These are phyloP conservation scores for Lissocephala sabroskyi DNA, from an alignment of 2,888 invertebrate genomes.

Conservation along the genomic window DNA sequence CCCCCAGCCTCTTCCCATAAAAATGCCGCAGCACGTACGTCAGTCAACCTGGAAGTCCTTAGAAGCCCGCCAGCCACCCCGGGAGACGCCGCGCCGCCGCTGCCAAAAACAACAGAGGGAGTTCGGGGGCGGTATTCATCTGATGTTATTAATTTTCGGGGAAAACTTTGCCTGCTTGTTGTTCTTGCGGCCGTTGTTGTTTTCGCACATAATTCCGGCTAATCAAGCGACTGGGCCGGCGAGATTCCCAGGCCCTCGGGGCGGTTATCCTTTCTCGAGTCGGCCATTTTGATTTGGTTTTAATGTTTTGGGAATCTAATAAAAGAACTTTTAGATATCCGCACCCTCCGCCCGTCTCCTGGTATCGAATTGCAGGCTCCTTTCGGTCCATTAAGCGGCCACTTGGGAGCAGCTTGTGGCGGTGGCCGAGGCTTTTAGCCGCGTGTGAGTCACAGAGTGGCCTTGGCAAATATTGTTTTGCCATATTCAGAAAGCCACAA, in stretches of 20 bases:
- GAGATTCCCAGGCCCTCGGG: too few species aligned
- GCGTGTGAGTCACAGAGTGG: slow-evolving; percentile 26
- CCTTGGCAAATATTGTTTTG: slow-evolving; percentile 54
- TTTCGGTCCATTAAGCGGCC: too few species aligned
- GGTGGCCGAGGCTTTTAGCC: slow-evolving; percentile 51
- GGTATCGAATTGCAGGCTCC: too few species aligned
- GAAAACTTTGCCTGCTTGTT: slow-evolving; percentile 33
- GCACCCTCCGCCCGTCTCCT: slow-evolving; percentile 11
- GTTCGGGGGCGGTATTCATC: too few species aligned
- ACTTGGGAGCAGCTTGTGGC: slow-evolving; percentile 18
- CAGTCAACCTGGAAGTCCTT: slow-evolving; percentile 57
- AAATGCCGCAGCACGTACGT: slow-evolving; percentile 64
- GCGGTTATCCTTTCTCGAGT: too few species aligned
- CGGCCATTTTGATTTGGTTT: slow-evolving; percentile 50
- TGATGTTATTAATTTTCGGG: slow-evolving; percentile 56
- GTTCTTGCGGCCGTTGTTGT: slow-evolving; percentile 20
- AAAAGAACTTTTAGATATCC: too few species aligned
- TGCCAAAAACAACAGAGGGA: too few species aligned
- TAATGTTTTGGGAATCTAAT: too few species aligned
- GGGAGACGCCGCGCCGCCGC: too few species aligned
- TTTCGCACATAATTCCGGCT: slow-evolving; percentile 6
- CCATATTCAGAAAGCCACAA: slow-evolving; percentile 19
- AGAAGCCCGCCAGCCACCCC: too few species aligned
- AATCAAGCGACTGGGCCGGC: slow-evolving; percentile 1
- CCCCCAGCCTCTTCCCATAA: slow-evolving; percentile 56